Evolutionary conservation across 2,797 vertebrate species (phyloP).

Genomic region (Squalus acanthias): DNA sequence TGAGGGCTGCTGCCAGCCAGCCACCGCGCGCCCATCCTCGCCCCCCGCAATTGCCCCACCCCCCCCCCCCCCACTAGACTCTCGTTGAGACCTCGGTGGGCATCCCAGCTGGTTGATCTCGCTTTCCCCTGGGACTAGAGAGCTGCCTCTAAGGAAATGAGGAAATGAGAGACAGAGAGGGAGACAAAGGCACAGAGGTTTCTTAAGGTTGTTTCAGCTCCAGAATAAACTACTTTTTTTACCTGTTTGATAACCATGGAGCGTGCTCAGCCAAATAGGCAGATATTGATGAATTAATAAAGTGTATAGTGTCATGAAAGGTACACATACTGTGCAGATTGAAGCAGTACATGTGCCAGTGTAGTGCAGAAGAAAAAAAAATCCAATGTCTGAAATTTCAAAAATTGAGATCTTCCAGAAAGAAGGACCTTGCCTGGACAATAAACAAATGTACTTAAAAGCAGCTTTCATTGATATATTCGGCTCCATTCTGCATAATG

Average conservation of each 20-base stretch:
- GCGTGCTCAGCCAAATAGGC: background rate
- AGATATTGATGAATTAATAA: constrained; percentile 1
- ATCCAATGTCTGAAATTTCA: background rate
- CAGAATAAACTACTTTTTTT: background rate
- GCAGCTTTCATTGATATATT: background rate
- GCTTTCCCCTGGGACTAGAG: no score
- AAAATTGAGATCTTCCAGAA: background rate
- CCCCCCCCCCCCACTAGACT: background rate
- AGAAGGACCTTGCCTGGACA: background rate
- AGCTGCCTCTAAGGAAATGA: background rate
- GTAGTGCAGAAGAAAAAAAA: background rate
- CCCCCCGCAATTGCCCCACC: no score
- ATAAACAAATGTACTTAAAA: background rate
- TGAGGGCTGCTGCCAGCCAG: background rate
- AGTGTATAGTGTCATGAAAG: background rate
- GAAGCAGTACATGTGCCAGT: background rate
- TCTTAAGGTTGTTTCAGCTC: background rate
- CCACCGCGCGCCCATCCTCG: background rate
- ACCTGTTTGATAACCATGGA: background rate
- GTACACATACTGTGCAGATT: background rate
- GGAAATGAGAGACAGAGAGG: background rate
- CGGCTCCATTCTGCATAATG: background rate
- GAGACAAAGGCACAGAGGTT: background rate
- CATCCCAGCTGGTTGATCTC: background rate
- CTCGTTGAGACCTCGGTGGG: background rate